Base-by-base conservation (phyloP, 2,888 invertebrate species). In the Cephus pulcher region DNA sequence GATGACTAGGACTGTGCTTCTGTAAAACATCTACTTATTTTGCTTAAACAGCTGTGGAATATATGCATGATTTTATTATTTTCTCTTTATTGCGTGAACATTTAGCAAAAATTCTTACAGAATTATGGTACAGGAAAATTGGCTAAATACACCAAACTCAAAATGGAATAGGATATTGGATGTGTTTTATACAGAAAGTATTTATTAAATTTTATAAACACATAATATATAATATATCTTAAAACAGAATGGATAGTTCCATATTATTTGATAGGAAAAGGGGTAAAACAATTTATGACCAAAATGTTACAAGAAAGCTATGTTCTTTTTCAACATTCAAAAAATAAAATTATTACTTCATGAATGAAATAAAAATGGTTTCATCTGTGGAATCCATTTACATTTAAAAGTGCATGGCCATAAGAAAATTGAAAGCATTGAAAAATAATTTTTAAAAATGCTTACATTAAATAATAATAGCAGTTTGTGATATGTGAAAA, bases 401-500 rank as follows among this genome's bases (percentile, higher is more conserved):
- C 3, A 30, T 4, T 71, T 30, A 32, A 71, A 71, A 11, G 30
- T 11, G 71, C 56, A 56, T 23, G 9, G 23, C 6, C 1, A 56
- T 56, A 56, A 23, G 23, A 40, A 23, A 23, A 23, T 56, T 56
- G 1, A 56, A 56, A 56, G 23, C 56, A 23, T 9, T 56, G 23
- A 56, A 4, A 11, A 35, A 37, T 69, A 70, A 34, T 9, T 76
- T 37, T 12, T 12, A 33, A 71, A 33, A 71, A 35, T 32, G 37
- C 40, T 76, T 68, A 15, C 69, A 11, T 30, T 35, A 71, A 33
- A 75, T 68, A 68, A 34, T n/a, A 69, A 32, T 40, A 35, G 68
- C n/a, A 11, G 40, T 76, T 35, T 30, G 11, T 23, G 34, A 37
- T 74, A 80, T 80, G 80, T 74, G 80, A 79, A 85, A 82, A 74